Conservation (phyloP, 2,797 vertebrate species). For the Adrianichthys oophorus region DNA sequence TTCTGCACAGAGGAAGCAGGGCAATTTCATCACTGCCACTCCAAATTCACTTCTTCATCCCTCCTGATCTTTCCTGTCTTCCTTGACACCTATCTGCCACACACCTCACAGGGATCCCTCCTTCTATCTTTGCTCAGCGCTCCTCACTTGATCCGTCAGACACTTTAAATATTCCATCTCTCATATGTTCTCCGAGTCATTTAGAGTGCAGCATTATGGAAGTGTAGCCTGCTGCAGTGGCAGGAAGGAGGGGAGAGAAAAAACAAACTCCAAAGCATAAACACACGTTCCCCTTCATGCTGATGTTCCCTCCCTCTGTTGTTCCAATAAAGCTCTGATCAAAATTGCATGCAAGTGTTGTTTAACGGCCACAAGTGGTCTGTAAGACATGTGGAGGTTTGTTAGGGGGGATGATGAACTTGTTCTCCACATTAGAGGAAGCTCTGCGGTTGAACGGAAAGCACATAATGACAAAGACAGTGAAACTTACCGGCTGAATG, state of each 20-base stretch:
- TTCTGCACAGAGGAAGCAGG: constrained; percentile 39
- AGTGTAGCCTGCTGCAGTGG: constrained; percentile 48
- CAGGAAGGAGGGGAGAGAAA: constrained; percentile 6
- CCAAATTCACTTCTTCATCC: constrained; percentile 59
- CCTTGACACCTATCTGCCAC: neutral
- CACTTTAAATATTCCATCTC: constrained; percentile 68
- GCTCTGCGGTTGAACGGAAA: constrained; percentile 28
- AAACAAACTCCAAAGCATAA: constrained; percentile 19
- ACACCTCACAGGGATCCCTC: constrained; percentile 46
- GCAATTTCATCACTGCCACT: constrained; percentile 59
- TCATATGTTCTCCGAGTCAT: constrained; percentile 53
- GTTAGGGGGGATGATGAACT: constrained; percentile 12
- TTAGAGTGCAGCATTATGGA: constrained; percentile 32
- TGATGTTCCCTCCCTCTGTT: constrained; percentile 22
- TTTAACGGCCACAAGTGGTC: constrained; percentile 37
- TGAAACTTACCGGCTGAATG: constrained; percentile 76
- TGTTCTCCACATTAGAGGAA: constrained; percentile 39
- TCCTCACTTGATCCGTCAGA: constrained; percentile 34
- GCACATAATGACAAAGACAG: neutral
- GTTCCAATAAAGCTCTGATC: constrained; percentile 37
- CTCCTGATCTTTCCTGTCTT: constrained; percentile 34
- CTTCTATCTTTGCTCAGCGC: constrained; percentile 32
- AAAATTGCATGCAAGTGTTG: constrained; percentile 44
- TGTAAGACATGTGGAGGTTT: constrained; percentile 17
- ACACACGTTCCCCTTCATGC: constrained; percentile 25